These are phyloP conservation scores for Euschistus heros DNA, from an alignment of 1,140 invertebrate genomes.

Conservation along the genomic window DNA sequence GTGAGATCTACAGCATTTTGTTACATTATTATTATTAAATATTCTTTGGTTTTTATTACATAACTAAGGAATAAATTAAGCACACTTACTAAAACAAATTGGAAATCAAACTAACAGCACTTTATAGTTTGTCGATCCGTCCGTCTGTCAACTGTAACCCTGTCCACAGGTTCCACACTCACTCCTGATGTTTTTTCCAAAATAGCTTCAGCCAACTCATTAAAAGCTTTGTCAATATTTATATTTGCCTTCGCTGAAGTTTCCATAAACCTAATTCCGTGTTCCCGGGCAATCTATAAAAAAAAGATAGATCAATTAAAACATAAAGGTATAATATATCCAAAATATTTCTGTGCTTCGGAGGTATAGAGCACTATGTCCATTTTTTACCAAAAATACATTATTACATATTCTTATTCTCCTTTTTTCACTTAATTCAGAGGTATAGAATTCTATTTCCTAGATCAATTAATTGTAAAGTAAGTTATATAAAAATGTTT, in stretches of 20 bases:
- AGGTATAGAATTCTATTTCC: too few species aligned
- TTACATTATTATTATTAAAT: neutral
- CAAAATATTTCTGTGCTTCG: too few species aligned
- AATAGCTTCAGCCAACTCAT: conserved; percentile 92
- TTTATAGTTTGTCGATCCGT: conserved; percentile 27
- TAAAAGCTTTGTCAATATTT: conserved; percentile 96
- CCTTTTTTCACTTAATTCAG: too few species aligned
- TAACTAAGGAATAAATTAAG: neutral
- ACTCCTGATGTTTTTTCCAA: conserved; percentile 69
- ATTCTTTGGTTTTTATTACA: neutral
- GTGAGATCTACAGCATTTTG: too few species aligned
- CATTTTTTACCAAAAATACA: too few species aligned
- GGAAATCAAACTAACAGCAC: conserved; percentile 28
- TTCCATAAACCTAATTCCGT: conserved; percentile 96
- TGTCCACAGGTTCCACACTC: conserved; percentile 51
- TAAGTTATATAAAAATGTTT: too few species aligned
- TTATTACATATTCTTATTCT: too few species aligned
- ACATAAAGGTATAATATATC: too few species aligned
- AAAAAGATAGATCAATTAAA: neutral
- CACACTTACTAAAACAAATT: neutral
- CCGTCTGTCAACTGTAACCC: conserved; percentile 40
- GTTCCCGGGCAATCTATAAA: conserved; percentile 87
- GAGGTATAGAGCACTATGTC: too few species aligned
- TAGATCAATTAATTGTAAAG: too few species aligned
- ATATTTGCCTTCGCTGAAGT: conserved; percentile 97